Evolutionary conservation across 1,140 invertebrate genomes (phyloP).

Genomic region (Zaprionus kolodkinae): DNA sequence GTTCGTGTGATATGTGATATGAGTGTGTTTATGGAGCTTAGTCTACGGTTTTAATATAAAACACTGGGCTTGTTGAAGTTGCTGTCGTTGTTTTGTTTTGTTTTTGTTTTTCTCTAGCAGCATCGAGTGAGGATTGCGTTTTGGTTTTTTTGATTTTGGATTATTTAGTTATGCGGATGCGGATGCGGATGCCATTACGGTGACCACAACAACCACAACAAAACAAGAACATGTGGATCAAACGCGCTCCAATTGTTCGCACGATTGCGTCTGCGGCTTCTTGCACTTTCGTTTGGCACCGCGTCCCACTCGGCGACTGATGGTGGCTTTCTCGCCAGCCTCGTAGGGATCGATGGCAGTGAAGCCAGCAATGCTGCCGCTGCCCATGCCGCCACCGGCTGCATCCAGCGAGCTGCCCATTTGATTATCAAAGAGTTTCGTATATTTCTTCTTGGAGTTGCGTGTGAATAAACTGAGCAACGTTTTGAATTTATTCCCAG

Average conservation of each 20-base stretch:
- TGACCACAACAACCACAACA: conserved; percentile 14
- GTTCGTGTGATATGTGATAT: conserved; percentile 15
- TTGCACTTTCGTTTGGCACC: conserved; percentile 58
- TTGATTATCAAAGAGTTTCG: conserved; percentile 68
- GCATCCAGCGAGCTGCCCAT: conserved; percentile 16
- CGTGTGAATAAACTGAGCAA: conserved; percentile 66
- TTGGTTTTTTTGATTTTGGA: conserved; percentile 2
- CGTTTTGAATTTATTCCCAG: conserved; percentile 55
- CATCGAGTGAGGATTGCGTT: neutral
- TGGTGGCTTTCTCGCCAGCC: conserved; percentile 31
- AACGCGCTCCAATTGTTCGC: conserved; percentile 77
- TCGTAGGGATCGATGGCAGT: conserved; percentile 67
- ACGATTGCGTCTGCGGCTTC: conserved; percentile 74
- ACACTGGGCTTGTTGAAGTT: conserved; percentile 58
- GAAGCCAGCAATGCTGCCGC: conserved; percentile 40
- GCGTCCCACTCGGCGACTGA: conserved; percentile 16
- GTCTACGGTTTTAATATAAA: conserved; percentile 80
- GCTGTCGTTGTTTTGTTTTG: conserved; percentile 27
- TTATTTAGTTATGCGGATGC: neutral
- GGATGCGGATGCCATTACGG: neutral
- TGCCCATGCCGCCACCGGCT: neutral
- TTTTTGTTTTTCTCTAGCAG: conserved; percentile 15
- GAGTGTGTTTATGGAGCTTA: conserved; percentile 41
- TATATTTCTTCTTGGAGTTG: conserved; percentile 72
- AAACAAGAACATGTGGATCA: conserved; percentile 37